Base-by-base conservation (phyloP, 1,140 invertebrate genomes). In the Papilio aristodemus region DNA sequence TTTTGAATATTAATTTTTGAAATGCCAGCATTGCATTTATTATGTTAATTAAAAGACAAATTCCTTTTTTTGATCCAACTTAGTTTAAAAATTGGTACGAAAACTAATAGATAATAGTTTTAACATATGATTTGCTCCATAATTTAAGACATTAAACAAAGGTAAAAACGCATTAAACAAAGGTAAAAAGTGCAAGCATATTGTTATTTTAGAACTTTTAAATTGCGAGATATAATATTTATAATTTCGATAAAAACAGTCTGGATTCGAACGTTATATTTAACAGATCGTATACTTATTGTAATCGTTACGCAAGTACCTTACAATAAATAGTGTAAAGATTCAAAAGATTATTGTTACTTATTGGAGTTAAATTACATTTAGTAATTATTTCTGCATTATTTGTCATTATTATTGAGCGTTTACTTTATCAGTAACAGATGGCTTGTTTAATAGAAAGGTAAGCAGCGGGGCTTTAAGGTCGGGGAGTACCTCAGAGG, bases 401-500 rank as follows among this genome's bases (percentile, higher is more conserved):
- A 32, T 60, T 60, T 37, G 58, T 37, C 14, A 32, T 57, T 11
- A 43, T 13, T 22, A 8, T 11, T 54, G 17, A 43, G 39, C 66
- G 13, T 36, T 58, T 66, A 36, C 37, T 37, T 25, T 50, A 46
- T 66, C 41, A 25, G 27, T 66, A 58, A 19, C 25, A 64, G 25
- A 41, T 1, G 27, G 0, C 50, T 71, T 67, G 69, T 36, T 70
- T 69, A 73, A 74, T 69, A 93, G 92, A 83, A 82, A 77, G 92
- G 92, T 3, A 93, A 93, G 71, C 80, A 81, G 67, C 83, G 91
- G 1, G 85, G 85, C 19, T 92, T 83, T 66, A 71, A 72, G 9
- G 75, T 93, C 0, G 92, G 92, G 4, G 71, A 84, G 70, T 88
- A 88, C 62, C 69, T 93, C n/a, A 83, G 89, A 39, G 46, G 76